Base-by-base conservation (phyloP, 2,113 vertebrate genomes). In the Pelusios castaneus region DNA sequence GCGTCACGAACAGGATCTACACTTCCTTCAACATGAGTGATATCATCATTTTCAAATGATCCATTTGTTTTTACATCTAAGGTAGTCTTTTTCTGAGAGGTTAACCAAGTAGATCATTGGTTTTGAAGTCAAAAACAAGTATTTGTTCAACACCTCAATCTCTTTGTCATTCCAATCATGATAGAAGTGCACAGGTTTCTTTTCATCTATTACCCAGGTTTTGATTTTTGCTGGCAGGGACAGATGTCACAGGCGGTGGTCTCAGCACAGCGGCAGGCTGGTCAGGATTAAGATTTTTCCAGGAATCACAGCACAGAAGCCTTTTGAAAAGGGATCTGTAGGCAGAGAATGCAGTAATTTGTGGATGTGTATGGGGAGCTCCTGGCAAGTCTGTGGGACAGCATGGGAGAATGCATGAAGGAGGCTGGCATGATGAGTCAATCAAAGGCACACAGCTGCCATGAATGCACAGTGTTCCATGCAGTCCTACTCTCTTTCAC, bases 31-130 rank as follows among this genome's bases (percentile, higher is more conserved):
- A 99, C 98, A 3, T 99, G 99, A 41, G 99, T 98, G 84, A 99
- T 99, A 94, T 99, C 99, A 97, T 99, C 99, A 94, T 99, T 99
- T 91, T 99, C 99, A 96, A 99, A 99, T 2, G 99, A 99, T 95
- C 99, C 99, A 99, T 97, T 99, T 99, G 98, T 99, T 99, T 98
- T 99, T 99, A 98, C 99, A 99, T 92, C 99, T 98, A 95, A 99
- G 99, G 98, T 99, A 99, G 97, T 99, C 99, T 97, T 99, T 99
- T 97, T 99, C 99, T 29, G 99, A 99, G 86, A 99, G 99, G 96
- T 99, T 99, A 95, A 99, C 98, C 98, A 99, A 98, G 95, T 99
- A 99, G 94, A 99, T 99, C 99, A 99, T 99, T 27, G 99, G 99
- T 98, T 99, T 99, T 91, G 99, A 99, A 79, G 99, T 99, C 97